Conservation (phyloP, 1,140 invertebrate genomes). For the Aphaenogaster rudis region DNA sequence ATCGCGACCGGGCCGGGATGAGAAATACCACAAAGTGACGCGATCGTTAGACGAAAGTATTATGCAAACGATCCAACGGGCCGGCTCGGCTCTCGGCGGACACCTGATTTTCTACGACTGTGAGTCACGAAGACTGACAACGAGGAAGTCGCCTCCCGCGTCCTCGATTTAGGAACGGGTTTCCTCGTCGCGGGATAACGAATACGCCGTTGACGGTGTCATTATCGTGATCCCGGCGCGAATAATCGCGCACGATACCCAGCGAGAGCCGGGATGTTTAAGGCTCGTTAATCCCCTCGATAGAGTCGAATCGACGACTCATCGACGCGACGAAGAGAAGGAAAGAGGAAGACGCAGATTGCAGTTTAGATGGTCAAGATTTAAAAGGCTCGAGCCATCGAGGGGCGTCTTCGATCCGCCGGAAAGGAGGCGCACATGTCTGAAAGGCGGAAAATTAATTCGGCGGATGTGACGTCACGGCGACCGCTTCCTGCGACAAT, state of each 20-base stretch:
- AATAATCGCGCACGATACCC: constrained; percentile 5
- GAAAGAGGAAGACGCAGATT: background rate
- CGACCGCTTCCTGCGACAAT: constrained; percentile 68
- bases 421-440: constrained; percentile 41
- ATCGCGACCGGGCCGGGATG: background rate
- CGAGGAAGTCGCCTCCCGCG: constrained; percentile 48
- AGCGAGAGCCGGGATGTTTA: background rate
- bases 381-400: background rate
- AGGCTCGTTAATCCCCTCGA: background rate
- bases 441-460: constrained; percentile 73
- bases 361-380: constrained; percentile 20
- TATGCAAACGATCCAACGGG: constrained; percentile 51
- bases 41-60: constrained; percentile 52
- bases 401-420: constrained; percentile 16
- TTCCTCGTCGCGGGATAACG: constrained; percentile 26
- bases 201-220: constrained; percentile 3
- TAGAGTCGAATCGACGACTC: background rate
- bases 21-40: constrained; percentile 26
- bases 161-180: constrained; percentile 53
- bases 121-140: constrained; percentile 51
- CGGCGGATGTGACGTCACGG: constrained; percentile 76
- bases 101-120: constrained; percentile 61
- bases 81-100: background rate
- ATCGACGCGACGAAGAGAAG: background rate
- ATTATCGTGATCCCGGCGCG: background rate